Percentiles rank a stretch among this genome's conserved stretches.
Evolutionary conservation across 1,140 invertebrate genomes (phyloP).

Genomic region (Periplaneta americana): DNA sequence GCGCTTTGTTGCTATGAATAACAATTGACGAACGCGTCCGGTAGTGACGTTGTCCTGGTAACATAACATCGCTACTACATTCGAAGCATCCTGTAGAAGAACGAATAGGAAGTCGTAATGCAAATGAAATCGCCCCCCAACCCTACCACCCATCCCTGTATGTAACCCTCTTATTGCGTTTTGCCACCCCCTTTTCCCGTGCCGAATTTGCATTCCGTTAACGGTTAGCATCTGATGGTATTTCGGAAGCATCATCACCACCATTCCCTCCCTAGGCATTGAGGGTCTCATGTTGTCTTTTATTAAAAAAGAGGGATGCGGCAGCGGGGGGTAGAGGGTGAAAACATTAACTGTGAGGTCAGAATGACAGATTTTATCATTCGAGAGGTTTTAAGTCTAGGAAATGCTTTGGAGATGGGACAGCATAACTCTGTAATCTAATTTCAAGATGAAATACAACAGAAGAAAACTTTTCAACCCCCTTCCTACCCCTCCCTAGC

Average conservation of each 20-base stretch:
- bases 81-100: neutral
- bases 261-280: neutral
- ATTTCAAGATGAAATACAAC: neutral
- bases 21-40: neutral
- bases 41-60: neutral
- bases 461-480: neutral
- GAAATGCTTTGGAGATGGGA: neutral
- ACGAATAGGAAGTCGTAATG: constrained; percentile 1
- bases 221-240: constrained; percentile 7
- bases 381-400: neutral
- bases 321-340: neutral
- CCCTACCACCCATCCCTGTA: too few species aligned
- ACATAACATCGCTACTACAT: neutral
- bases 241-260: constrained; percentile 1
- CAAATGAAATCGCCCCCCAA: constrained; percentile 5
- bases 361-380: neutral
- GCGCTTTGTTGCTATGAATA: neutral
- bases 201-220: constrained; percentile 12
- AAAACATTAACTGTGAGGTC: neutral
- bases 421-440: neutral
- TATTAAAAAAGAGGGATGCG: neutral
- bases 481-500: neutral
- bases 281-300: neutral
- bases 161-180: constrained; percentile 11
- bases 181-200: neutral